Evolutionary conservation across 2,888 invertebrate species (phyloP).

Genomic region (Neoitamus cyanurus): DNA sequence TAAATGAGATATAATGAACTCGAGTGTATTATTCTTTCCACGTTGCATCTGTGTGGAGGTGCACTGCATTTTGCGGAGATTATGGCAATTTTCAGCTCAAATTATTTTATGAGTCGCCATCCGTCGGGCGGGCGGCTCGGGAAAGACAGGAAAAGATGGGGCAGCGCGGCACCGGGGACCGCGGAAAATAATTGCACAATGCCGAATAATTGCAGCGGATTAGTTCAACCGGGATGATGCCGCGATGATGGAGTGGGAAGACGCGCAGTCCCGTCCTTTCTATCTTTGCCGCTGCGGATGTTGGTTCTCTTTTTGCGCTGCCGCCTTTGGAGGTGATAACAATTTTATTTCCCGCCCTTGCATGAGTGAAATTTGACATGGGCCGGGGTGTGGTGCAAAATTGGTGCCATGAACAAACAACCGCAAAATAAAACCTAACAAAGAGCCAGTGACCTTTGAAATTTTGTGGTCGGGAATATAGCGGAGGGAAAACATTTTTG

Average conservation of each 20-base stretch:
- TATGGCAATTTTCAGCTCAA: slow-evolving; percentile 47
- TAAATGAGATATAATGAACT: slow-evolving; percentile 49
- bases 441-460: not conserved
- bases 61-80: slow-evolving; percentile 43
- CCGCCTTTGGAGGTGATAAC: not conserved
- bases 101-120: slow-evolving; percentile 47
- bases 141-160: not conserved
- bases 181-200: slow-evolving; percentile 35
- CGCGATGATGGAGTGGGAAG: slow-evolving; percentile 20
- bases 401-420: not conserved
- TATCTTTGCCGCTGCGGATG: not conserved
- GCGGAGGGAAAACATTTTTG: not conserved
- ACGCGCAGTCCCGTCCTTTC: not conserved
- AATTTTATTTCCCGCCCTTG: not conserved
- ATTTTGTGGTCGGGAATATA: not conserved
- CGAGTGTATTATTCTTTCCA: slow-evolving; percentile 36
- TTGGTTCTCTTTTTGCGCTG: not conserved
- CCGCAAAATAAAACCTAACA: not conserved
- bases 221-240: not conserved
- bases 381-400: not conserved
- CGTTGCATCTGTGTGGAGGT: slow-evolving; percentile 35
- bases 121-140: not conserved
- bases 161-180: not conserved
- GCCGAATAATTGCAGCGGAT: slow-evolving; percentile 43
- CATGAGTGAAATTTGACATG: not conserved